Conservation (phyloP, 1,140 invertebrate genomes). For the Zophobas atratus region DNA sequence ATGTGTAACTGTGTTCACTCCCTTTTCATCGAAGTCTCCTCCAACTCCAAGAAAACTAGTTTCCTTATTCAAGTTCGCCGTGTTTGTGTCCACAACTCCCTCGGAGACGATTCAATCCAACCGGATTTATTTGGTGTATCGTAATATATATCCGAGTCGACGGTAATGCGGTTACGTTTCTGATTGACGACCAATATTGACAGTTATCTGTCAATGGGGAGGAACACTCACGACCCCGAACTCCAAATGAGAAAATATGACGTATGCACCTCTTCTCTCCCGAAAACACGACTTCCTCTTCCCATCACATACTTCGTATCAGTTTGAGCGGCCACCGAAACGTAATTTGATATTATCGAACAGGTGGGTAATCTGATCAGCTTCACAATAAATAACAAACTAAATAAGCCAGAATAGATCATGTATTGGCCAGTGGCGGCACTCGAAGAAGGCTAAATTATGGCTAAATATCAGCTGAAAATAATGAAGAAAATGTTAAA, state of each 20-base stretch:
- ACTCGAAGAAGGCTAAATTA: too few relatives aligned
- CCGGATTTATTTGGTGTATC: slow-evolving; percentile 37
- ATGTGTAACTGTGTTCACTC: too few relatives aligned
- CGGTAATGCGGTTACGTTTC: slow-evolving; percentile 56
- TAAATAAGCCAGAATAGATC: slow-evolving; percentile 3
- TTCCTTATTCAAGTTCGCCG: not conserved
- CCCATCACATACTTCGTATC: not conserved
- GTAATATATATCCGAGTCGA: slow-evolving; percentile 48
- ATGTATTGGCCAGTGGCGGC: not conserved
- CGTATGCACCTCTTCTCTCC: not conserved
- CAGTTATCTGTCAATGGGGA: slow-evolving; percentile 59
- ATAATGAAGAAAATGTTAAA: too few relatives aligned
- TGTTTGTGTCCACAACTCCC: slow-evolving; percentile 23
- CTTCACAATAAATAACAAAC: slow-evolving; percentile 16
- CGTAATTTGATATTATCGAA: slow-evolving; percentile 27
- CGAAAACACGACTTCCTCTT: not conserved
- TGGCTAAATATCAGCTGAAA: too few relatives aligned
- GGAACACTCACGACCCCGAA: slow-evolving; percentile 39
- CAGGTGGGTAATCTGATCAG: slow-evolving; percentile 26
- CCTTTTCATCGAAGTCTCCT: not conserved
- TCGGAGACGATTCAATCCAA: slow-evolving; percentile 16
- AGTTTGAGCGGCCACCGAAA: not conserved
- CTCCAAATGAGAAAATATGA: slow-evolving; percentile 47
- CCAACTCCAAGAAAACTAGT: not conserved
- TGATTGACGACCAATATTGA: slow-evolving; percentile 59